phyloP scores from a whole-genome alignment of 1,140 invertebrate species.

The Aphis gossypii region DNA sequence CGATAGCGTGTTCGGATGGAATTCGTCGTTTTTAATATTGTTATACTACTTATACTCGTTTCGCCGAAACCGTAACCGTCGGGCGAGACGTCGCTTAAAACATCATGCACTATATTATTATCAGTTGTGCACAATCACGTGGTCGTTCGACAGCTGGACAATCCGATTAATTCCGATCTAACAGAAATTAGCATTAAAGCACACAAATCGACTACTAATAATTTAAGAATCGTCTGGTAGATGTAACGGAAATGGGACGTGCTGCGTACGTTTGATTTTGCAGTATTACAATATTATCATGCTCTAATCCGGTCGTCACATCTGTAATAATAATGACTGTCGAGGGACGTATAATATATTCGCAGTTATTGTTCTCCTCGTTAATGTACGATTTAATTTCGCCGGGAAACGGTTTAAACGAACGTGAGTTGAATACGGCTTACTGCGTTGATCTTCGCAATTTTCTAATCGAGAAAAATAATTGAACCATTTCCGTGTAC shows the following conservation, averaged over 20 bases:
- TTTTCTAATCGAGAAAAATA: not conserved
- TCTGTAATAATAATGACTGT: not conserved
- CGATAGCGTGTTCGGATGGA: not conserved
- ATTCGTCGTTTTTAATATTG: not conserved
- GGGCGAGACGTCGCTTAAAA: not conserved
- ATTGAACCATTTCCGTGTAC: not conserved
- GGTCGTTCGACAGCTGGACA: not conserved
- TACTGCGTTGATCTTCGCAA: not conserved
- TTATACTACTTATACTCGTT: not conserved
- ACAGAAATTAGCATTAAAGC: not conserved
- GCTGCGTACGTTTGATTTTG: not conserved
- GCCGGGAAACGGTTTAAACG: not conserved
- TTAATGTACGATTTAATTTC: constrained; percentile 1
- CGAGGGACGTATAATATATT: not conserved
- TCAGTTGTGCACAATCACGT: too few species aligned
- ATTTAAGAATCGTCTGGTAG: not conserved
- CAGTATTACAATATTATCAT: not conserved
- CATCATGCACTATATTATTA: not conserved
- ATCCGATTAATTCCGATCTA: not conserved
- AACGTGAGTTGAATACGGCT: not conserved
- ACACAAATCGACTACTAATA: not conserved
- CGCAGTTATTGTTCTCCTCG: not conserved
- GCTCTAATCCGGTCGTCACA: not conserved
- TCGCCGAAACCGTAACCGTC: not conserved
- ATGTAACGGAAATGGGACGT: not conserved